These are phyloP conservation scores for Sebastes minor DNA, from an alignment of 2,797 vertebrate genomes.

Conservation along the genomic window DNA sequence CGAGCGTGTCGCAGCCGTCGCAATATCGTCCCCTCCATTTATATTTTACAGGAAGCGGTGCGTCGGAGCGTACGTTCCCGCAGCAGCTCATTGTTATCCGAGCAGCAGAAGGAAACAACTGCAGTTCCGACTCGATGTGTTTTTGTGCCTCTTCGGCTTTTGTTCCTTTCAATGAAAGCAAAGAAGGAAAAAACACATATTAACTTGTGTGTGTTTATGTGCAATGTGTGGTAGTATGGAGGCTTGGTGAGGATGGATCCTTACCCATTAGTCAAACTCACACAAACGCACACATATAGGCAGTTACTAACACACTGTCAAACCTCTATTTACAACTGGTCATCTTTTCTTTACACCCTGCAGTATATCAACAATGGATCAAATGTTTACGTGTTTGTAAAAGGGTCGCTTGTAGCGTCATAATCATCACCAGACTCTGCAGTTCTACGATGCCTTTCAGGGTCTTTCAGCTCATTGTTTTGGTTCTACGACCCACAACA, in stretches of 20 bases:
- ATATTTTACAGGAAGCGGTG: conserved; percentile 64
- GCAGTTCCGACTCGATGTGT: conserved; percentile 55
- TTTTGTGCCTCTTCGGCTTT: conserved; percentile 49
- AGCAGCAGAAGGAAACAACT: conserved; percentile 74
- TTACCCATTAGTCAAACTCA: background rate
- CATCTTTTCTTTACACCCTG: background rate
- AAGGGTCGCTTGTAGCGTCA: background rate
- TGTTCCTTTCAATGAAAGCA: conserved; percentile 45
- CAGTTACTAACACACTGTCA: background rate
- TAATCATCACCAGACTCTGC: background rate
- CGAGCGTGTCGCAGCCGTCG: conserved; percentile 6
- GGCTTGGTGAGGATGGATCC: background rate
- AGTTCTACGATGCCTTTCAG: background rate
- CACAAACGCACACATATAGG: background rate
- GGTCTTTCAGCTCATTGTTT: background rate
- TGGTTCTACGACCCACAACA: background rate
- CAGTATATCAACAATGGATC: background rate
- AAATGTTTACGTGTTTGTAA: background rate
- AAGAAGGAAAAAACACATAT: conserved; percentile 65
- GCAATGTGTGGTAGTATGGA: background rate
- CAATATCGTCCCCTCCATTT: background rate
- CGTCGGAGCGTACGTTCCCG: conserved; percentile 33
- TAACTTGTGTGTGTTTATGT: background rate
- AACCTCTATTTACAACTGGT: background rate
- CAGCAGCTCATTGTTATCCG: conserved; percentile 76